Evolutionary conservation across 2,113 vertebrate genomes (phyloP).

Genomic region (Macrotis lagotis): DNA sequence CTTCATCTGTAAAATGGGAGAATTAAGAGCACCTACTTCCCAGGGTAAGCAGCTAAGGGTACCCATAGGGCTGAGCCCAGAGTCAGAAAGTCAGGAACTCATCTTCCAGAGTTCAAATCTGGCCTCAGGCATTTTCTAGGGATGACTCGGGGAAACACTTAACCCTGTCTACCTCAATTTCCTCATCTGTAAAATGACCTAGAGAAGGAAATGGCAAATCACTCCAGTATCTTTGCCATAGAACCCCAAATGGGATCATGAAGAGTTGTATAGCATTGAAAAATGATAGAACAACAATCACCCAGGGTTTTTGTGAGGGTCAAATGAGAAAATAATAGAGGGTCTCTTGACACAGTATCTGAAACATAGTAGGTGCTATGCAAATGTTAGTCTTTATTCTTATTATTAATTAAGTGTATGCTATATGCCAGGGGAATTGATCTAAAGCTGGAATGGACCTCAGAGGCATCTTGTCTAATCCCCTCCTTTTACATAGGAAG

Average conservation of each 20-base stretch:
- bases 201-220: too few relatives aligned
- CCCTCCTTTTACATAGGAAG: too few relatives aligned
- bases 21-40: neutral
- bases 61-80: neutral
- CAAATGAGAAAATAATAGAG: neutral
- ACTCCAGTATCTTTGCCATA: too few relatives aligned
- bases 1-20: neutral
- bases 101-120: neutral
- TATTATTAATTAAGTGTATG: neutral
- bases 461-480: too few relatives aligned
- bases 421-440: neutral
- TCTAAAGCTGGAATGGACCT: neutral
- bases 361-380: neutral
- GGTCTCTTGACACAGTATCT: neutral
- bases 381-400: neutral
- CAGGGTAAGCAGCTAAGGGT: neutral
- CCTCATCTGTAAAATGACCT: too few relatives aligned
- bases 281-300: too few relatives aligned
- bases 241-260: too few relatives aligned
- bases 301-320: neutral
- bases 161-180: too few relatives aligned
- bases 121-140: neutral
- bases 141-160: neutral
- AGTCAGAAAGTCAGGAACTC: too few relatives aligned
- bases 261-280: too few relatives aligned